Evolutionary conservation across 2,888 invertebrate genomes (phyloP), one percentile per base, ranked within the genome.

Genomic region (Pachliopta kotzebuea): DNA sequence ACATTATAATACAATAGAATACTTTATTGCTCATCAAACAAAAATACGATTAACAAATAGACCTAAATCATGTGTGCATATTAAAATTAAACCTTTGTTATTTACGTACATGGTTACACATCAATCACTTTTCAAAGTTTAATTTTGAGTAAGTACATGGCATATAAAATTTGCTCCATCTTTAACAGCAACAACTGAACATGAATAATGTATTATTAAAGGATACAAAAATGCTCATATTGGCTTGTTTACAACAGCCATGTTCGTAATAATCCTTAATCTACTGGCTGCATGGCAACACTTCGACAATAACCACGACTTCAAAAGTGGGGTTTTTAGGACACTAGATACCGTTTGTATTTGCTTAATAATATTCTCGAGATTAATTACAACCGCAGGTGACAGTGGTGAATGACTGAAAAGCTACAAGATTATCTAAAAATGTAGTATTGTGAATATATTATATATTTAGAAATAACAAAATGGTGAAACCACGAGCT

Each of bases 381-480:
- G 31, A 60, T 60, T 4, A 14, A 60, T 60, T 53, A 31, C 53
- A 60, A 60, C 37, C 60, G 53, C 60, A 42, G 52, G 4, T 2
- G 18, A 0, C 52, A 37, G 49, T 4, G 50, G 31, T 52, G 21
- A 52, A 26, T 59, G 3, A 21, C 29, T 58, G 50, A 26, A 24
- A 23, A 59, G 18, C 17, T 42, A 21, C 14, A 50, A 57, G n/a
- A 24, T 60, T 31, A 26, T 9, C 23, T 26, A 7, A 26, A 54
- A 26, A 54, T 26, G 2, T 14, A 54, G 3, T 14, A 54, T 17
- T 52, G 20, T 21, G 21, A 18, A 52, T 11, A 52, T n/a, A 49
- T 49, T 49, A 4, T 2, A 37, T 18, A 6, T 2, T 18, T 42
- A 42, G 42, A 4, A 4, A 18, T 17, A 18, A 18, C 18, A 42